Evolutionary conservation across 2,797 vertebrate genomes (phyloP).

Genomic region (Varecia variegata): DNA sequence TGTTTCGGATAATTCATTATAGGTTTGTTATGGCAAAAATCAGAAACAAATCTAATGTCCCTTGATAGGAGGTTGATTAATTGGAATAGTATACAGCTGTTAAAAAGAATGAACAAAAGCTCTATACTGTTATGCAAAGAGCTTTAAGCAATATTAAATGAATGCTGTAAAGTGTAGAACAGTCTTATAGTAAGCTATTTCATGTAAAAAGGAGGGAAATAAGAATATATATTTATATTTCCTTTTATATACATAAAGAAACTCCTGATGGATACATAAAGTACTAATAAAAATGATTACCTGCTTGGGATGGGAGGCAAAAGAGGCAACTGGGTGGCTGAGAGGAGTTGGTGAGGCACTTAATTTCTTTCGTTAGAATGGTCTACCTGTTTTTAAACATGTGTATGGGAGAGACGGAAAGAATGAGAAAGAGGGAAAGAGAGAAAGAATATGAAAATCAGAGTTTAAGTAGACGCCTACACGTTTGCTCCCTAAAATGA

Average conservation of each 20-base stretch:
- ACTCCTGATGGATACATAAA: neutral
- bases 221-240: neutral
- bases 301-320: neutral
- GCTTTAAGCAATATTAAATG: neutral
- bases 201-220: neutral
- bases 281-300: neutral
- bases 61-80: neutral
- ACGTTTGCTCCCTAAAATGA: constrained; percentile 47
- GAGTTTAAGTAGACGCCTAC: constrained; percentile 15
- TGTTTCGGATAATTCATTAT: neutral
- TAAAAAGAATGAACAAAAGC: neutral
- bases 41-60: neutral
- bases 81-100: neutral
- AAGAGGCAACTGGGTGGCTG: neutral
- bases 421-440: neutral
- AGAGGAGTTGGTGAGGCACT: neutral
- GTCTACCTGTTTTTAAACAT: neutral
- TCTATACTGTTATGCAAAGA: neutral
- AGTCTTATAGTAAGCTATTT: neutral
- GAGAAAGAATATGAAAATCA: neutral
- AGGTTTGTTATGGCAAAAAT: constrained; percentile 23
- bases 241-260: neutral
- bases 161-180: neutral
- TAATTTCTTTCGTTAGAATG: constrained; percentile 26
- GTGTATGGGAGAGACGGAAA: neutral